These are phyloP conservation scores for Rhysida immarginata DNA, from an alignment of 1,140 invertebrate species.

Conservation along the genomic window DNA sequence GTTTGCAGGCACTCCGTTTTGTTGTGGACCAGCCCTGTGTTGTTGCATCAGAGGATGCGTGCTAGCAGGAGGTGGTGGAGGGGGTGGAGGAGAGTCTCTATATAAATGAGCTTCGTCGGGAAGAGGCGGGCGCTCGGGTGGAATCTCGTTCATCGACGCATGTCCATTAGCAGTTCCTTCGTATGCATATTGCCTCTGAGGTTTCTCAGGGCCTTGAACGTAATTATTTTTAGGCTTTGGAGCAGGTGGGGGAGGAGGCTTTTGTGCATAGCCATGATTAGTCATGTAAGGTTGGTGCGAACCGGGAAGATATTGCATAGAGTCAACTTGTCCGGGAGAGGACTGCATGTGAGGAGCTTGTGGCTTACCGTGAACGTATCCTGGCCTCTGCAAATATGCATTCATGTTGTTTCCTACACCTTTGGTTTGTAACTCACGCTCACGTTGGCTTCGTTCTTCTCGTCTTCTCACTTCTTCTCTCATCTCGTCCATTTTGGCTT, in stretches of 20 bases:
- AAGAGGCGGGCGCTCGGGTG: slow-evolving; percentile 23
- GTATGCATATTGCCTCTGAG: slow-evolving; percentile 15
- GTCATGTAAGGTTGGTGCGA: slow-evolving; percentile 5
- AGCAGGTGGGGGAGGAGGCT: background rate
- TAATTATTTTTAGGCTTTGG: background rate
- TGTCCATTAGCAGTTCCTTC: background rate
- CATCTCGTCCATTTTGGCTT: slow-evolving; percentile 67
- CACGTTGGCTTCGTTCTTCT: slow-evolving; percentile 35
- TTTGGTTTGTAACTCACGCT: background rate
- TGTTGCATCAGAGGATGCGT: slow-evolving; percentile 51
- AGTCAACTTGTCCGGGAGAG: too few species aligned
- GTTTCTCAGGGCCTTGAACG: slow-evolving; percentile 21
- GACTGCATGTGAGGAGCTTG: too few species aligned
- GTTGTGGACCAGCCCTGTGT: background rate
- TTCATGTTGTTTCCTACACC: background rate
- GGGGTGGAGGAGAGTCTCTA: slow-evolving; percentile 43
- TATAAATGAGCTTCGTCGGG: slow-evolving; percentile 19
- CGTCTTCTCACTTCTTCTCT: slow-evolving; percentile 58
- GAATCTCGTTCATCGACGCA: slow-evolving; percentile 18
- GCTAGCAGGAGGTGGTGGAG: slow-evolving; percentile 42
- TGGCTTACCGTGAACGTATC: background rate
- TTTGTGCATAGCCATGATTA: background rate
- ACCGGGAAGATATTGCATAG: slow-evolving; percentile 17
- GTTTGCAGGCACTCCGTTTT: slow-evolving; percentile 11
- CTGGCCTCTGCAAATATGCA: background rate